Evolutionary conservation across 1,140 invertebrate genomes (phyloP).

Genomic region (Scaptomyza pallida): DNA sequence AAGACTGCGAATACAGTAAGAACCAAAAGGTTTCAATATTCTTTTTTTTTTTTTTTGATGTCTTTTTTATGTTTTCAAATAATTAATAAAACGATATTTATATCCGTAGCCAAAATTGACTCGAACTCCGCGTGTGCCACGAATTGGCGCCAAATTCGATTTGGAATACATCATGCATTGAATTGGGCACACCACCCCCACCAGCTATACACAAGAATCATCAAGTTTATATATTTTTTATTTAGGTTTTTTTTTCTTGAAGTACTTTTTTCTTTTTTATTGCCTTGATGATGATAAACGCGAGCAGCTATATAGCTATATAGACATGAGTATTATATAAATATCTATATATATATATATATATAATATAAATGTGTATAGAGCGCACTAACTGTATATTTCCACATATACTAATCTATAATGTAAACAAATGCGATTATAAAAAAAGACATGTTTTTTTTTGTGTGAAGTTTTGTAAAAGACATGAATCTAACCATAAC

Average conservation of each 20-base stretch:
- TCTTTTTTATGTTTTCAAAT: neutral
- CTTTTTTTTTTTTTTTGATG: too few species aligned
- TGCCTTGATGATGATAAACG: too few species aligned
- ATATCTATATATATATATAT: too few species aligned
- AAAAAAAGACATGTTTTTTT: neutral
- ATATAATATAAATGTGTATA: too few species aligned
- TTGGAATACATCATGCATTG: conserved; percentile 61
- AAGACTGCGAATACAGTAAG: conserved; percentile 7
- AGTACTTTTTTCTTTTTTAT: neutral
- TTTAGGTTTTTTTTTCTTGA: neutral
- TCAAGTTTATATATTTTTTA: neutral
- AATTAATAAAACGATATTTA: neutral
- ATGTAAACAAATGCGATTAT: neutral
- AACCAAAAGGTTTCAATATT: too few species aligned
- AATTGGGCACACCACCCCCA: too few species aligned
- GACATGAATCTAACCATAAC: neutral
- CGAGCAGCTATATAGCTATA: too few species aligned
- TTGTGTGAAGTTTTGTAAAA: too few species aligned
- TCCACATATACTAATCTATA: neutral
- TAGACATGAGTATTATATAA: conserved; percentile 17
- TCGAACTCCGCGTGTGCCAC: conserved; percentile 59
- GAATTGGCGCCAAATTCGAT: conserved; percentile 77
- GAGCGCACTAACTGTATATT: conserved; percentile 7
- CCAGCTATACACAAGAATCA: neutral
- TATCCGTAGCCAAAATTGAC: conserved; percentile 23